These are phyloP conservation scores for Bellardia pandia DNA, from an alignment of 2,888 invertebrate species.

Conservation along the genomic window DNA sequence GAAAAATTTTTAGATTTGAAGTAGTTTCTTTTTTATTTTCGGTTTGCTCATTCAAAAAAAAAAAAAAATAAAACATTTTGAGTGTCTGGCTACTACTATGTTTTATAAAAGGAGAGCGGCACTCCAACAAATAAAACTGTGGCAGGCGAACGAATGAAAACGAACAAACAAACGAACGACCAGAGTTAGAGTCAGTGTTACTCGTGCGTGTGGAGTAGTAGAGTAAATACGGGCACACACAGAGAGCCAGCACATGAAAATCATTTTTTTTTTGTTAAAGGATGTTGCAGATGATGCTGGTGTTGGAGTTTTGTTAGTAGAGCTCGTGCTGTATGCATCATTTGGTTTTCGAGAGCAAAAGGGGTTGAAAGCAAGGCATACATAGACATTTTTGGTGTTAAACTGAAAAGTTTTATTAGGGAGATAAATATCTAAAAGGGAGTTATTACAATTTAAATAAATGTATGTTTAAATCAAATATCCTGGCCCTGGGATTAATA, in stretches of 20 bases:
- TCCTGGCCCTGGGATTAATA: no score
- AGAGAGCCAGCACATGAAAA: conserved; percentile 34
- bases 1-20: conserved; percentile 64
- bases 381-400: background rate
- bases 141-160: conserved; percentile 47
- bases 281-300: background rate
- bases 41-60: no score
- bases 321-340: conserved; percentile 57
- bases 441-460: no score
- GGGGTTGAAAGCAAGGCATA: conserved; percentile 24
- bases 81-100: conserved; percentile 11
- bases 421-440: background rate
- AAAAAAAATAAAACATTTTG: no score
- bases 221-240: conserved; percentile 4
- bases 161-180: background rate
- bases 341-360: conserved; percentile 27
- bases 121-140: conserved; percentile 56
- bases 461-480: no score
- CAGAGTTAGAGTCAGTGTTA: conserved; percentile 1
- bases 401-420: conserved; percentile 7
- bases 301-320: conserved; percentile 10
- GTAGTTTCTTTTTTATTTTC: conserved; percentile 29
- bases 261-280: background rate
- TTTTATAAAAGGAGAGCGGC: background rate
- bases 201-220: conserved; percentile 7